phyloP scores from a whole-genome alignment of 2,888 invertebrate species.

The Junonia oenone region DNA sequence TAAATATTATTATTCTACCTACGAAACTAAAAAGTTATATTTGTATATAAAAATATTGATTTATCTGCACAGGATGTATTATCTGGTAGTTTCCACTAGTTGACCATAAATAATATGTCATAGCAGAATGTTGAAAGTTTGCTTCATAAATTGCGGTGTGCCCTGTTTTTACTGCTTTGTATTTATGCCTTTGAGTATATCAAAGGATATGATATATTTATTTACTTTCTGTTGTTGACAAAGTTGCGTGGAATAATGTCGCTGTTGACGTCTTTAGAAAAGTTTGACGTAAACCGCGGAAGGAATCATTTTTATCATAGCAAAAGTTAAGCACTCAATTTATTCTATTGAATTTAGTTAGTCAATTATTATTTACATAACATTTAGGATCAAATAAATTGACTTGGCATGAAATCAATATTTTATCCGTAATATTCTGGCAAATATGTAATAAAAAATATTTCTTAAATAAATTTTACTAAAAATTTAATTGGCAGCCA shows the following conservation, averaged over 20 bases:
- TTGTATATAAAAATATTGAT: not conserved
- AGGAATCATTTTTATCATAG: not conserved
- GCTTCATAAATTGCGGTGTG: slow-evolving; percentile 26
- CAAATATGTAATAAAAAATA: too few relatives aligned
- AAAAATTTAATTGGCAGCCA: too few relatives aligned
- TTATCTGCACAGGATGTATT: not conserved
- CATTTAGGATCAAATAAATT: too few relatives aligned
- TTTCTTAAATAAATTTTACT: too few relatives aligned
- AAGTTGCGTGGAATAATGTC: not conserved
- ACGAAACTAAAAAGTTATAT: not conserved
- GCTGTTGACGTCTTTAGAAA: not conserved
- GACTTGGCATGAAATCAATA: too few relatives aligned
- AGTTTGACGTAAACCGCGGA: not conserved
- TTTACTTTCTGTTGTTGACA: not conserved
- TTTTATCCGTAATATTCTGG: too few relatives aligned
- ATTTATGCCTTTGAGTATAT: not conserved
- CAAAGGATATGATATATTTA: slow-evolving; percentile 4
- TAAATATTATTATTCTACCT: not conserved
- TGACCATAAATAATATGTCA: slow-evolving; percentile 4
- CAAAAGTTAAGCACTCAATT: not conserved
- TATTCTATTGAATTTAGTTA: not conserved
- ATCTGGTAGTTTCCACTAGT: slow-evolving; percentile 5
- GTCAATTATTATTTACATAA: too few relatives aligned
- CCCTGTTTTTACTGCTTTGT: slow-evolving; percentile 12
- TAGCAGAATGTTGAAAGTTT: slow-evolving; percentile 21